Evolutionary conservation across 2,113 vertebrate genomes (phyloP).

Genomic region (Mola mola): DNA sequence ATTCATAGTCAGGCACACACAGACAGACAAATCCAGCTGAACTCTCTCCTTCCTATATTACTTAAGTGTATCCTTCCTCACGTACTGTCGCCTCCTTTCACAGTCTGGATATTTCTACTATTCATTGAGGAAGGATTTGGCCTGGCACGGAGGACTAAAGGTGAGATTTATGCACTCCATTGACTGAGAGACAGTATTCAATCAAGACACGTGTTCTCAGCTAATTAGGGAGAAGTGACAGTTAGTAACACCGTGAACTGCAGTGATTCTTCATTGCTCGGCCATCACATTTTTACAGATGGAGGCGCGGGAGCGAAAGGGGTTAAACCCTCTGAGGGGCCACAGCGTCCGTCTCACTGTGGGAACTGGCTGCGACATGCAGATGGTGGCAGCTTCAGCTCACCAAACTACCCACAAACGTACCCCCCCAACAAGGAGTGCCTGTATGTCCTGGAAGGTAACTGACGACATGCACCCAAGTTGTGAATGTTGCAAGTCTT

Average conservation of each 20-base stretch:
- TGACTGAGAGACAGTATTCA: background rate
- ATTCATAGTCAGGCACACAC: no score
- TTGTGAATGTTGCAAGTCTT: no score
- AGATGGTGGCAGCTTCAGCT: slow-evolving; percentile 94
- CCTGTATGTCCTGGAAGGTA: slow-evolving; percentile 97
- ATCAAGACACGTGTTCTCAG: background rate
- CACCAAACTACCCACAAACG: slow-evolving; percentile 91
- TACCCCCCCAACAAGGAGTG: slow-evolving; percentile 97
- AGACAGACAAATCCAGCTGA: slow-evolving; percentile 51
- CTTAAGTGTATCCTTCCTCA: slow-evolving; percentile 15
- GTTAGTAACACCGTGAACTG: background rate
- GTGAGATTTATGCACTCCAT: slow-evolving; percentile 69
- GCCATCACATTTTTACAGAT: slow-evolving; percentile 40
- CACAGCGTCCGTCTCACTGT: slow-evolving; percentile 83
- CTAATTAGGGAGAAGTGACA: background rate
- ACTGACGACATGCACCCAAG: slow-evolving; percentile 14
- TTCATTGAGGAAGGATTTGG: slow-evolving; percentile 92
- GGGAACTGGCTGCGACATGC: slow-evolving; percentile 89
- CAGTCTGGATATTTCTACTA: slow-evolving; percentile 90
- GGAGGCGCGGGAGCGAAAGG: slow-evolving; percentile 82
- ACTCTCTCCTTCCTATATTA: slow-evolving; percentile 14
- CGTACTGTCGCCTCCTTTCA: slow-evolving; percentile 27
- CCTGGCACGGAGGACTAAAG: slow-evolving; percentile 90
- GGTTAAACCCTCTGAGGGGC: slow-evolving; percentile 71
- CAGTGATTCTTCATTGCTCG: background rate